phyloP scores from a whole-genome alignment of 2,888 invertebrate genomes.

The Euphydryas editha region DNA sequence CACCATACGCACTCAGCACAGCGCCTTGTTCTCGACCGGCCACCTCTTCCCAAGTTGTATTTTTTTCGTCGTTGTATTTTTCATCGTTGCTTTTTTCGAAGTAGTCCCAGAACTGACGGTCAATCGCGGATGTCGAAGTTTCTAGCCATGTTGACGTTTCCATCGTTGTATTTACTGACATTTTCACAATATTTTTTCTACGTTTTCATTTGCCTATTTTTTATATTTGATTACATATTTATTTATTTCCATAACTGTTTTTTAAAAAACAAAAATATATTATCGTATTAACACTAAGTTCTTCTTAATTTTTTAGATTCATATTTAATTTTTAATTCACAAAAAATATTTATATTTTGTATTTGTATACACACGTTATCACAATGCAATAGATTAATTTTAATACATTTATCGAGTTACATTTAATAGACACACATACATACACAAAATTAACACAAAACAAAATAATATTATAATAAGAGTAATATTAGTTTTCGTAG shows the following conservation, averaged over 20 bases:
- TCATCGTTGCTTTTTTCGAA: too few relatives aligned
- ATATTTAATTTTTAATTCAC: background rate
- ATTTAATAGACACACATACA: background rate
- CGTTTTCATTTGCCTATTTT: background rate
- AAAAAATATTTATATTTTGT: background rate
- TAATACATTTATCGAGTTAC: too few relatives aligned
- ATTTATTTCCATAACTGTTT: background rate
- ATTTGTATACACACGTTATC: too few relatives aligned
- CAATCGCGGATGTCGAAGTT: slow-evolving; percentile 43
- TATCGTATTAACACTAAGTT: too few relatives aligned
- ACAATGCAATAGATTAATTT: too few relatives aligned
- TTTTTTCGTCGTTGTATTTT: slow-evolving; percentile 27
- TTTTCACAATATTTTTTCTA: background rate
- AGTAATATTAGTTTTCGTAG: background rate
- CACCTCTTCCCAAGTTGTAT: slow-evolving; percentile 43
- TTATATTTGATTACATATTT: background rate
- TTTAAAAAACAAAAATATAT: too few relatives aligned
- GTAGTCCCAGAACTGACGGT: slow-evolving; percentile 69
- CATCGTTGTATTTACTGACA: background rate
- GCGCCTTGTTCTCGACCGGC: slow-evolving; percentile 57
- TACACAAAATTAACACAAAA: background rate
- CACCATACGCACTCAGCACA: slow-evolving; percentile 85
- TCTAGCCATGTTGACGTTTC: background rate
- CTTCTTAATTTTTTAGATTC: background rate
- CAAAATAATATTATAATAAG: too few relatives aligned